Base-by-base conservation (phyloP, 1,140 invertebrate species). In the Papilio glaucus region DNA sequence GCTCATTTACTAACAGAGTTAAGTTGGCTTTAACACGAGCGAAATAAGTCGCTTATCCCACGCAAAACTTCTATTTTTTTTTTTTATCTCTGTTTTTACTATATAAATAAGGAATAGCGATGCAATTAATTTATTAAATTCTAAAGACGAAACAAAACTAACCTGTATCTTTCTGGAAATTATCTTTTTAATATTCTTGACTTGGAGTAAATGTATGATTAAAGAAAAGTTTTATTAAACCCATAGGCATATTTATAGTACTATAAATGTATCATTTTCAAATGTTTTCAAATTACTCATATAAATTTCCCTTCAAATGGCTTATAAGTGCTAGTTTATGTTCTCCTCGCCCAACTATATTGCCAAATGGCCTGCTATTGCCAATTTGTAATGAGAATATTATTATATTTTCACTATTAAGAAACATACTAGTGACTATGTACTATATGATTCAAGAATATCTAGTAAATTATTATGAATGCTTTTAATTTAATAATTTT, bases 251-350 rank as follows among this genome's bases (percentile, higher is more conserved):
- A 61, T 61, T 61, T 33, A 61, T 33, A 13, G 12, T 0, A 10
- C 12, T 8, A 29, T 61, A 61, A 61, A 61, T 61, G 62, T 65
- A 21, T 39, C 37, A 65, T 65, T 65, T 65, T 63, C 61, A 63
- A 63, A 38, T 38, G 61, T 63, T 63, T 39, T 39, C 60, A 65
- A 65, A 65, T 65, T 65, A 39, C 15, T 65, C 62, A 38, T 65
- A 37, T 65, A 65, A 65, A 65, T 65, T 65, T 15, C 37, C 37
- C 15, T 39, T 65, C 62, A 65, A 65, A 65, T 65, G 15, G 62
- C 62, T 39, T 65, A 65, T 65, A 65, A 65, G 37, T 41, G 62
- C 62, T 39, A 65, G 62, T 65, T 39, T 65, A 65, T 65, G 37
- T 65, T 65, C 62, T 39, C 37, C 37, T 41, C 18, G 39, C 9